phyloP scores from a whole-genome alignment of 2,113 vertebrate genomes.

The Festucalex cinctus region DNA sequence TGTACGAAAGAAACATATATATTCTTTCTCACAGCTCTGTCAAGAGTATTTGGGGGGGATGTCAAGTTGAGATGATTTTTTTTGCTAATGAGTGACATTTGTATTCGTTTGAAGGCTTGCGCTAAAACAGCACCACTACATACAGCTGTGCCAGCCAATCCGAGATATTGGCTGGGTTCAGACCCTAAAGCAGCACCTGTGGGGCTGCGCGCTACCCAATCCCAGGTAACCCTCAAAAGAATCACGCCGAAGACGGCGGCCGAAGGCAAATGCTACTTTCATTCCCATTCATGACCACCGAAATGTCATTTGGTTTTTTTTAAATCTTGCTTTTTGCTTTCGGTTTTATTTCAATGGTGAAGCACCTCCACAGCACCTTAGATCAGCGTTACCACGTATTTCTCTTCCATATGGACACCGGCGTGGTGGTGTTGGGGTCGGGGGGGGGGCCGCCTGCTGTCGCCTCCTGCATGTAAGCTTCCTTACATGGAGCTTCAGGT shows the following conservation, averaged over 20 bases:
- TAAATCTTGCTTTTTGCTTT: constrained; percentile 35
- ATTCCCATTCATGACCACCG: constrained; percentile 52
- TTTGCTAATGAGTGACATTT: constrained; percentile 74
- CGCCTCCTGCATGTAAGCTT: constrained; percentile 42
- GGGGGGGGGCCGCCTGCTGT: constrained; percentile 33
- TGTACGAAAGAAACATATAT: neutral
- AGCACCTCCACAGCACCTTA: constrained; percentile 18
- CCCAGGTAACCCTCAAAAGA: constrained; percentile 69
- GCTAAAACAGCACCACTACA: constrained; percentile 82
- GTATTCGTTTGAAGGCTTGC: constrained; percentile 79
- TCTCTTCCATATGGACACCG: constrained; percentile 78
- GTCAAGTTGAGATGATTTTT: constrained; percentile 51
- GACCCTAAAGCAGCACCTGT: constrained; percentile 81
- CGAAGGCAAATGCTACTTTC: constrained; percentile 46
- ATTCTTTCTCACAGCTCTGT: constrained; percentile 30
- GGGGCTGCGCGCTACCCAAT: constrained; percentile 76
- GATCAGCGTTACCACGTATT: constrained; percentile 33
- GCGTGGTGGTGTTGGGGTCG: constrained; percentile 7
- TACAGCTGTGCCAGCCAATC: constrained; percentile 81
- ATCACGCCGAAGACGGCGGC: constrained; percentile 31
- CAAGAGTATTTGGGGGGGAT: constrained; percentile 25
- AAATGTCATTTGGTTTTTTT: constrained; percentile 26
- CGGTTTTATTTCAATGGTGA: constrained; percentile 33
- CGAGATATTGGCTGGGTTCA: constrained; percentile 81
- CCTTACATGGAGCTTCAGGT: constrained; percentile 38